Conservation (phyloP, 2,888 invertebrate species). For the Muscina levida region DNA sequence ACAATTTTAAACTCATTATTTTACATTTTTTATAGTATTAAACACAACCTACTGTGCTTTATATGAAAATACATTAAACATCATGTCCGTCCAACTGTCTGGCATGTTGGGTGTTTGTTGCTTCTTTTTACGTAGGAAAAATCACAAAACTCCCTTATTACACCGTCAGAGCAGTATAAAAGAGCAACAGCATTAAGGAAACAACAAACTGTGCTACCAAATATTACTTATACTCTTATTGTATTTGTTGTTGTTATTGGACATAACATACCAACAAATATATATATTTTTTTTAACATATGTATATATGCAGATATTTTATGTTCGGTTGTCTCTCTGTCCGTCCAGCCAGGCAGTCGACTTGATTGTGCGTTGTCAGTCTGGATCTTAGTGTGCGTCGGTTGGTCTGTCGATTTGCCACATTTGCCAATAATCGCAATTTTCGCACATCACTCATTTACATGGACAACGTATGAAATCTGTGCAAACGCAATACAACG, state of each 20-base stretch:
- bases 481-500: too few relatives aligned
- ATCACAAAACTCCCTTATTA: constrained; percentile 59
- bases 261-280: constrained; percentile 51
- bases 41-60: constrained; percentile 51
- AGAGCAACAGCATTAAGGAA: constrained; percentile 27
- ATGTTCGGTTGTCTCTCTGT: constrained; percentile 36
- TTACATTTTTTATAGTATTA: too few relatives aligned
- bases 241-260: too few relatives aligned
- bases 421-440: constrained; percentile 61
- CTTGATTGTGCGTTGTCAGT: too few relatives aligned
- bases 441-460: constrained; percentile 66
- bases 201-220: constrained; percentile 48
- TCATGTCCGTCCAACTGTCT: constrained; percentile 21
- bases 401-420: constrained; percentile 5
- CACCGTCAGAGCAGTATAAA: too few relatives aligned
- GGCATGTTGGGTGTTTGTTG: constrained; percentile 54
- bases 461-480: constrained; percentile 54
- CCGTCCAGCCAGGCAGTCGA: background rate
- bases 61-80: background rate
- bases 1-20: too few relatives aligned
- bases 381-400: background rate
- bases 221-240: constrained; percentile 43
- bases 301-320: constrained; percentile 65
- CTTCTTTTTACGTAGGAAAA: constrained; percentile 39
- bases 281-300: constrained; percentile 36